These are phyloP conservation scores for Tolypeutes matacus DNA, from an alignment of 2,797 vertebrate genomes.

Conservation along the genomic window DNA sequence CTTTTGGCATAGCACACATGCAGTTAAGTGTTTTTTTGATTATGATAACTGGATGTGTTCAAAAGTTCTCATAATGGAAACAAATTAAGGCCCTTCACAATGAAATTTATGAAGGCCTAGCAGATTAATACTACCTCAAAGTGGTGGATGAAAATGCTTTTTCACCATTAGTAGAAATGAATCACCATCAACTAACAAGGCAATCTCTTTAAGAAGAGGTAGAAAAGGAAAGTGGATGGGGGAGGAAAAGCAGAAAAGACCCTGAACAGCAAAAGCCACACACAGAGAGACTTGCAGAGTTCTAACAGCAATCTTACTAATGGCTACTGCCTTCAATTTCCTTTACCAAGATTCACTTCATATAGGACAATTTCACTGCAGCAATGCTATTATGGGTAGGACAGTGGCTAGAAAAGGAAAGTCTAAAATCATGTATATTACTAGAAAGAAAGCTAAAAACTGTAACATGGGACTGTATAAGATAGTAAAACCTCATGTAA, in stretches of 20 bases:
- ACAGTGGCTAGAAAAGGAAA: too few relatives aligned
- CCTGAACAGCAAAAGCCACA: conserved; percentile 19
- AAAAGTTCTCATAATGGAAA: conserved; percentile 74
- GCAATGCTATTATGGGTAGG: too few relatives aligned
- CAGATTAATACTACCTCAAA: conserved; percentile 68
- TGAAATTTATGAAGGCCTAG: conserved; percentile 75
- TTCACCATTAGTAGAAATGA: conserved; percentile 58
- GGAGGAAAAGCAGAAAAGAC: background rate
- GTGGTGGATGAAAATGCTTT: conserved; percentile 58
- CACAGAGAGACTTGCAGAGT: conserved; percentile 22
- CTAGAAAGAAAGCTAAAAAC: too few relatives aligned
- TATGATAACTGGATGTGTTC: conserved; percentile 75
- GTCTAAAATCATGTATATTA: too few relatives aligned
- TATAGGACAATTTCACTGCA: background rate
- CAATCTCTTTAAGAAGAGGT: conserved; percentile 54
- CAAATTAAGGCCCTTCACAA: conserved; percentile 73
- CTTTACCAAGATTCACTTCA: conserved; percentile 47
- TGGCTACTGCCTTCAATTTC: background rate
- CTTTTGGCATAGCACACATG: conserved; percentile 64
- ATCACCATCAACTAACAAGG: conserved; percentile 61
- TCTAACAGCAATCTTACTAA: conserved; percentile 47
- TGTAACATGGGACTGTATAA: too few relatives aligned
- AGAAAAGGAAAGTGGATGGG: background rate
- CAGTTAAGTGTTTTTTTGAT: conserved; percentile 70
- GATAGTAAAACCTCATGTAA: too few relatives aligned